Conservation (phyloP, 30 jellyfish, hydroid and myxozoan genomes). For the Nemopilema nomurai region DNA sequence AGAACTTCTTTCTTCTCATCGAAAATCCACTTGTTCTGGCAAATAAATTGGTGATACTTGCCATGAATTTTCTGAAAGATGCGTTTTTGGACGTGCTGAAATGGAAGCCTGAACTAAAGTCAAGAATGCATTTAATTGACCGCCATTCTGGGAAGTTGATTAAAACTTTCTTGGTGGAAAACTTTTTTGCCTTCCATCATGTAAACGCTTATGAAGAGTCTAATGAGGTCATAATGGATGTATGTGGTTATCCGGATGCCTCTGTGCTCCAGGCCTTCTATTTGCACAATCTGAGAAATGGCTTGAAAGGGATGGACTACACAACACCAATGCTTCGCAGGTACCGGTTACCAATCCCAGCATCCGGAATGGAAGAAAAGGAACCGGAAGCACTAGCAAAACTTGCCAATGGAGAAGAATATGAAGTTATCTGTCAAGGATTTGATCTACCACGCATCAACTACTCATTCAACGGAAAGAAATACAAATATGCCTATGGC, state of each 20-base stretch:
- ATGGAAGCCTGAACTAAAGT: constrained; percentile 66
- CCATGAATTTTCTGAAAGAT: constrained; percentile 59
- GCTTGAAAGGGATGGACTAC: constrained; percentile 44
- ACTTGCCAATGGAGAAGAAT: constrained; percentile 18
- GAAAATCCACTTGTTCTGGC: constrained; percentile 64
- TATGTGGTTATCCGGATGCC: constrained; percentile 76
- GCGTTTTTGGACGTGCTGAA: constrained; percentile 67
- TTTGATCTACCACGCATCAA: constrained; percentile 76
- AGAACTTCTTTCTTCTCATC: constrained; percentile 56
- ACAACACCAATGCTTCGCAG: constrained; percentile 45
- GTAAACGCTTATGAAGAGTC: constrained; percentile 73
- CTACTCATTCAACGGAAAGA: constrained; percentile 52
- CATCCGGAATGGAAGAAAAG: background rate
- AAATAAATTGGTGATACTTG: constrained; percentile 15
- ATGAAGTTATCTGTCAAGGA: constrained; percentile 39
- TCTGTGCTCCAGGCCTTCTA: constrained; percentile 61
- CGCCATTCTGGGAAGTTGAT: constrained; percentile 55
- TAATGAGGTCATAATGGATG: constrained; percentile 53
- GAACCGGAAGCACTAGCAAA: constrained; percentile 25
- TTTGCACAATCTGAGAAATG: constrained; percentile 55
- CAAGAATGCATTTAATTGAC: constrained; percentile 66
- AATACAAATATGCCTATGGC: constrained; percentile 62
- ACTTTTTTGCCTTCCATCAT: constrained; percentile 69
- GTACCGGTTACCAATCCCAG: constrained; percentile 58
- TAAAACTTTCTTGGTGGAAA: constrained; percentile 21